phyloP scores from a whole-genome alignment of 2,113 vertebrate genomes.

The Etia nguti region DNA sequence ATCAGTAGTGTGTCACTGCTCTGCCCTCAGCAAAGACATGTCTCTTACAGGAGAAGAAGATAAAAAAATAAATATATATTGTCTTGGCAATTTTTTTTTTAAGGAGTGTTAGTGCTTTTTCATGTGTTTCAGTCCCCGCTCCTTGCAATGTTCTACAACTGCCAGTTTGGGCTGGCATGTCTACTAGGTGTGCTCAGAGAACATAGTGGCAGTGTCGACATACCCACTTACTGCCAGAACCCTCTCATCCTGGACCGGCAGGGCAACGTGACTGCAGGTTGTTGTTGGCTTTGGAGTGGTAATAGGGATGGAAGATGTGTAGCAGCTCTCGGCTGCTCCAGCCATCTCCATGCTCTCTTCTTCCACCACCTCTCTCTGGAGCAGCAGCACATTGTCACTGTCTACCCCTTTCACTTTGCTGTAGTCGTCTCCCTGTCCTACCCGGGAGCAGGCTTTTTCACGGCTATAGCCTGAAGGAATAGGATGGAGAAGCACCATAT shows the following conservation, averaged over 20 bases:
- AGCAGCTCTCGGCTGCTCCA: slow-evolving; percentile 1
- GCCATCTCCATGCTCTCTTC: slow-evolving; percentile 51
- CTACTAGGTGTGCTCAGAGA: slow-evolving; percentile 30
- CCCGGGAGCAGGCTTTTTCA: neutral
- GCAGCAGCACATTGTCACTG: slow-evolving; percentile 74
- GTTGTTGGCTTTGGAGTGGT: slow-evolving; percentile 45
- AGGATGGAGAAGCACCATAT: slow-evolving; percentile 74
- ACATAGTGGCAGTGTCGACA: slow-evolving; percentile 79
- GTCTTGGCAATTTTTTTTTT: neutral
- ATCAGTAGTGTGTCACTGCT: neutral
- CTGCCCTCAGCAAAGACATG: neutral
- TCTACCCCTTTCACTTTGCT: slow-evolving; percentile 80
- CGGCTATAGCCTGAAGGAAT: slow-evolving; percentile 47
- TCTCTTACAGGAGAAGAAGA: neutral
- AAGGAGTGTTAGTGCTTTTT: neutral
- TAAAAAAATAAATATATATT: neutral
- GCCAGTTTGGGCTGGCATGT: neutral
- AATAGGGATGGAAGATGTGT: neutral
- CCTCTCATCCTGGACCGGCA: slow-evolving; percentile 29
- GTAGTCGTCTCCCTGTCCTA: slow-evolving; percentile 71
- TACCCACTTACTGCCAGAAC: slow-evolving; percentile 74
- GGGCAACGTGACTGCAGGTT: neutral
- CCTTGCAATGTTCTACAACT: neutral
- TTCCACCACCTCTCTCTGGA: slow-evolving; percentile 72
- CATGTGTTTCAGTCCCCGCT: neutral